Evolutionary conservation across 1,140 invertebrate genomes (phyloP).

Genomic region (Nautilus pompilius): DNA sequence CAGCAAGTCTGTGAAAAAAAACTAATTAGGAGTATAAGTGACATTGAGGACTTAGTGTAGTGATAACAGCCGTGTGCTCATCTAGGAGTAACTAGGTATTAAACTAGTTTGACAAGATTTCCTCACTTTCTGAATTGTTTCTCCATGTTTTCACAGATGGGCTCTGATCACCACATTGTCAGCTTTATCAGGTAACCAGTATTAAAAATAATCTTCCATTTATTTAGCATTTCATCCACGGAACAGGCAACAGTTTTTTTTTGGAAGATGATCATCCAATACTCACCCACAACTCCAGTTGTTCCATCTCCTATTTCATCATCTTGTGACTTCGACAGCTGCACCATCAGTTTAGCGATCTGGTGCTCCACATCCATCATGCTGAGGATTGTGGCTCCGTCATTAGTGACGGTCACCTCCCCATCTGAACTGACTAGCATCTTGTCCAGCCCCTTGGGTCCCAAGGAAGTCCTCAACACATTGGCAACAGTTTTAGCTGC

Average conservation of each 20-base stretch:
- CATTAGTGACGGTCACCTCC: constrained; percentile 97
- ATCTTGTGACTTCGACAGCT: constrained; percentile 97
- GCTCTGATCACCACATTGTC: too few relatives aligned
- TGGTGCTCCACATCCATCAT: constrained; percentile 99
- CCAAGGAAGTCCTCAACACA: constrained; percentile 89
- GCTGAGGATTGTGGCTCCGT: constrained; percentile 98
- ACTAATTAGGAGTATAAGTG: too few relatives aligned
- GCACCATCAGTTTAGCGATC: constrained; percentile 97
- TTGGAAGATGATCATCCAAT: not conserved
- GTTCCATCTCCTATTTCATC: constrained; percentile 99
- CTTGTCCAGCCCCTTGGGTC: constrained; percentile 72
- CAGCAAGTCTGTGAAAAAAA: too few relatives aligned
- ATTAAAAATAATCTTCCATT: too few relatives aligned
- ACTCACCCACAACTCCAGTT: constrained; percentile 89
- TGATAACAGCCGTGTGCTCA: too few relatives aligned
- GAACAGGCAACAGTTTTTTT: not conserved
- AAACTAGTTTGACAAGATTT: too few relatives aligned
- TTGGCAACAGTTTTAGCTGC: constrained; percentile 88
- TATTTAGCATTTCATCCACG: not conserved
- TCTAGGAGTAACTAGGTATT: too few relatives aligned
- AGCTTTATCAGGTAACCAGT: too few relatives aligned
- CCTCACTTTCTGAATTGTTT: too few relatives aligned
- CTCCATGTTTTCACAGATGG: too few relatives aligned
- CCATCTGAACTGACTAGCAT: constrained; percentile 93
- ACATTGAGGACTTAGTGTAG: too few relatives aligned